Base-by-base conservation (phyloP, 2,888 invertebrate species). In the Tyria jacobaeae region DNA sequence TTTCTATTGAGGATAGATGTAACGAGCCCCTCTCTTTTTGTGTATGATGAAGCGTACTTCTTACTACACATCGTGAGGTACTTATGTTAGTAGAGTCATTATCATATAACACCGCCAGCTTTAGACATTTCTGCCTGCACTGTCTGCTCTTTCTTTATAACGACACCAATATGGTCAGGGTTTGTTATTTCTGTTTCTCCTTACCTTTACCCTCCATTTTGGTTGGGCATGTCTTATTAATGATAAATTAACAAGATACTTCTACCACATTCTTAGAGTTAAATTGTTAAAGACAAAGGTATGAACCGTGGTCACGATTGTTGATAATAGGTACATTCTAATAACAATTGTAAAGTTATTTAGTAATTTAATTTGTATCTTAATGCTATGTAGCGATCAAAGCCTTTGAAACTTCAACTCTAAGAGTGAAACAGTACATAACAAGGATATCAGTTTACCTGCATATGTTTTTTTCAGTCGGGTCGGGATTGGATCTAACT, bases 191-290 rank as follows among this genome's bases (percentile, higher is more conserved):
- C 27, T 31, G 44, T 44, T 12, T 9, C 17, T 21, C 21, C 44
- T 21, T 12, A 44, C 44, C 44, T 44, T 21, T 21, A 44, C 44
- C 44, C 3, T 17, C 21, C 44, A 21, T 44, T 21, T 21, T 12
- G 12, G 21, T 21, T 35, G 21, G 14, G 35, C 15, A 24, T 4
- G 21, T 24, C 51, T 21, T 15, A 51, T 35, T 35, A 51, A 51
- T 35, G 34, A 51, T 51, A 35, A 51, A 51, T 35, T 35, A 51
- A 51, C 34, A 51, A 51, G 5, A 51, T 51, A 51, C 34, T 50
- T 51, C 57, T 62, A 54, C 27, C 6, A 66, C 53, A 34, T 6
- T n/a, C n/a, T 14, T 61, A 61, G 64, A 57, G 60, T 61, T 44
- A 51, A 60, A 41, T 58, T 54, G 50, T 21, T 7, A 12, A 14